Evolutionary conservation across 2,888 invertebrate genomes (phyloP).

Genomic region (Isoperla grammatica): DNA sequence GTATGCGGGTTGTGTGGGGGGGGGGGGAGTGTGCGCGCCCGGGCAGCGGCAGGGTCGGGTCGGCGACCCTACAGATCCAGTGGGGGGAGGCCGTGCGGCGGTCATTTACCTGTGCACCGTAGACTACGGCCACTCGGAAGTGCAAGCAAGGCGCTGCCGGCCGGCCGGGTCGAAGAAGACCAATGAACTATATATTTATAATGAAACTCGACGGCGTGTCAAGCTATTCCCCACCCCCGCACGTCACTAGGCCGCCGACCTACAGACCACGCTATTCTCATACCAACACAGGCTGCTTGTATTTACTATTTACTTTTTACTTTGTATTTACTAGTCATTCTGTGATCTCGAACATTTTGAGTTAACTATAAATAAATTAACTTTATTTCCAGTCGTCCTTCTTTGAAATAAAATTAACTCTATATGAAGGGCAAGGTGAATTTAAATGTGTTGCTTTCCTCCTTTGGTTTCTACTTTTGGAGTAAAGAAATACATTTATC

Average conservation of each 20-base stretch:
- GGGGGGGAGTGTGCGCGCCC: not conserved
- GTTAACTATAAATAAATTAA: too few relatives aligned
- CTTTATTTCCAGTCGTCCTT: too few relatives aligned
- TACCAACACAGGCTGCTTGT: too few relatives aligned
- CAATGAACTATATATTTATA: constrained; percentile 23
- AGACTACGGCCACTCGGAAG: constrained; percentile 10
- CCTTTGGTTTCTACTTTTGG: too few relatives aligned
- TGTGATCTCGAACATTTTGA: too few relatives aligned
- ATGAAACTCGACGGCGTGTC: not conserved
- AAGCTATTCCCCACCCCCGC: not conserved
- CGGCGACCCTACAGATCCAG: constrained; percentile 6
- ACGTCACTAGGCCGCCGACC: too few relatives aligned
- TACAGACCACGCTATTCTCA: too few relatives aligned
- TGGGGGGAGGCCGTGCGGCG: not conserved
- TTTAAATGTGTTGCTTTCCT: too few relatives aligned
- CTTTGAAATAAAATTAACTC: too few relatives aligned
- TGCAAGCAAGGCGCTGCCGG: not conserved
- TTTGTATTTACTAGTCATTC: not conserved
- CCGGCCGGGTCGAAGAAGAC: constrained; percentile 20
- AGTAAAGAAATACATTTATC: too few relatives aligned
- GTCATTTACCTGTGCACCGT: constrained; percentile 9
- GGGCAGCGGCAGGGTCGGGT: not conserved
- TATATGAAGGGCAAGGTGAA: too few relatives aligned
- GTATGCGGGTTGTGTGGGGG: not conserved
- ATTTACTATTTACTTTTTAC: not conserved